Percentiles rank a stretch among this genome's conserved stretches.
Conservation (phyloP, 2,113 vertebrate species). For the Miniopterus natalensis region DNA sequence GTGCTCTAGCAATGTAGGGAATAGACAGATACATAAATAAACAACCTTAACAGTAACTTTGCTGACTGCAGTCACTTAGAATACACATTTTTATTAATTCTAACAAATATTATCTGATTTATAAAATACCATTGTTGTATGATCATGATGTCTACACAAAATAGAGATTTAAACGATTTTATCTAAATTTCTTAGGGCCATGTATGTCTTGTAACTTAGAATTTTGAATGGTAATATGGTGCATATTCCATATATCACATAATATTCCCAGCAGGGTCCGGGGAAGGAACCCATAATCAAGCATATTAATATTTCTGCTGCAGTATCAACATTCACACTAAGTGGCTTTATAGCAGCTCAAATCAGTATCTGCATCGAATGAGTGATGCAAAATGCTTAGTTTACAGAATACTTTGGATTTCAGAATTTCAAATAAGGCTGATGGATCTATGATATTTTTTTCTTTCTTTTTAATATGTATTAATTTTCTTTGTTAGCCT, state of each 20-base stretch:
- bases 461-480: background rate
- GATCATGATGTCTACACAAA: background rate
- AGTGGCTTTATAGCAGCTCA: background rate
- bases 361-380: background rate
- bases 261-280: background rate
- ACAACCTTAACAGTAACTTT: background rate
- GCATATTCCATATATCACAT: background rate
- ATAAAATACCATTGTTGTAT: background rate
- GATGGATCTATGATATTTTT: background rate
- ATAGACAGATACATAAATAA: background rate
- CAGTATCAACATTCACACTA: background rate
- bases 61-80: background rate
- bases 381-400: background rate
- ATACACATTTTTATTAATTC: conserved; percentile 42
- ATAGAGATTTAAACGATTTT: conserved; percentile 22
- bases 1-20: background rate
- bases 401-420: conserved; percentile 30
- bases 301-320: background rate
- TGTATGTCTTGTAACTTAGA: conserved; percentile 20
- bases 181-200: background rate
- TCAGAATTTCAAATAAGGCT: background rate
- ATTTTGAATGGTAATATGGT: background rate
- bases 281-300: background rate
- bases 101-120: conserved; percentile 26
- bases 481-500: background rate